phyloP scores from a whole-genome alignment of 1,140 invertebrate genomes.

The Vanessa tameamea region DNA sequence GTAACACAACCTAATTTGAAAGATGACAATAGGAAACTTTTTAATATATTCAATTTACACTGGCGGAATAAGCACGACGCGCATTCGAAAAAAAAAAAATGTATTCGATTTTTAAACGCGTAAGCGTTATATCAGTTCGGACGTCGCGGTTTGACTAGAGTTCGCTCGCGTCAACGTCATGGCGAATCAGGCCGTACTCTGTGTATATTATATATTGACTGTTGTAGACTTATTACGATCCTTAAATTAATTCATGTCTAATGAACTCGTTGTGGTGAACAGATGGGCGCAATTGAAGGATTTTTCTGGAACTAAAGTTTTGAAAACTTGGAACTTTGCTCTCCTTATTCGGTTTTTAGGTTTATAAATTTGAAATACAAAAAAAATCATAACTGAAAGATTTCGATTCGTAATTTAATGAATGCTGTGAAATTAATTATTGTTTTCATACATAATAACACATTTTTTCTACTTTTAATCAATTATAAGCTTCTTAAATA shows the following conservation, averaged over 20 bases:
- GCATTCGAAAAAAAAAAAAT: conserved; percentile 15
- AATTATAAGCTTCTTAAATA: no score
- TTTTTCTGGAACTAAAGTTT: conserved; percentile 4
- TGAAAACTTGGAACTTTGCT: background rate
- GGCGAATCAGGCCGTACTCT: conserved; percentile 18
- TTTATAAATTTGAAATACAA: no score
- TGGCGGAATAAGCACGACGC: conserved; percentile 17
- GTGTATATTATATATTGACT: conserved; percentile 11
- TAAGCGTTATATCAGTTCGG: conserved; percentile 53
- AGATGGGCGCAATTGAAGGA: conserved; percentile 29
- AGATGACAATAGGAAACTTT: conserved; percentile 7
- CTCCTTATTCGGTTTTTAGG: no score
- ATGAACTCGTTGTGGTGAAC: conserved; percentile 27
- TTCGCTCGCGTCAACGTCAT: conserved; percentile 36
- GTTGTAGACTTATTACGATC: conserved; percentile 25
- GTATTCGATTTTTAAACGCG: conserved; percentile 27
- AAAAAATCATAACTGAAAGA: no score
- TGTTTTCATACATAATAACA: no score
- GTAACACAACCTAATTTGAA: conserved; percentile 14
- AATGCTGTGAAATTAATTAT: no score
- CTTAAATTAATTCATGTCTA: conserved; percentile 37
- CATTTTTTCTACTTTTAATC: no score
- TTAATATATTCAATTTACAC: conserved; percentile 23
- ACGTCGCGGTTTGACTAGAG: conserved; percentile 55
- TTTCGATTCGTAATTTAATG: no score